A percentile compares a stretch with the other conserved stretches of the same genome.
Conservation (phyloP, 30 jellyfish, hydroid and myxozoan genomes). For the Pelagia noctiluca region DNA sequence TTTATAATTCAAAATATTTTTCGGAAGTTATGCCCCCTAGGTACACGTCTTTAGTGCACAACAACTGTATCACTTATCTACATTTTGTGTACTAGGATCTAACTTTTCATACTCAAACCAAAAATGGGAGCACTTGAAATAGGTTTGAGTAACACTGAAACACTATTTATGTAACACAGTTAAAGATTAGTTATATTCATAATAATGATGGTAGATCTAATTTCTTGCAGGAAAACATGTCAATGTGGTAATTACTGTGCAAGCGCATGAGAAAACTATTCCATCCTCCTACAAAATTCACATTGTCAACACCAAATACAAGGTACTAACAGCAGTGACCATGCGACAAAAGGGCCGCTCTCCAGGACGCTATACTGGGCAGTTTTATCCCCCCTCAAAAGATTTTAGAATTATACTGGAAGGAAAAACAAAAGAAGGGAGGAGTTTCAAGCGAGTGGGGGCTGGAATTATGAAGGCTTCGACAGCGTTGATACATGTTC, state of each 20-base stretch:
- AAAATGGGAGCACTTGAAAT: too few relatives aligned
- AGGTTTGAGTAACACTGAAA: too few relatives aligned
- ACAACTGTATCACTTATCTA: too few relatives aligned
- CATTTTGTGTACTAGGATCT: too few relatives aligned
- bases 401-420: slow-evolving; percentile 40
- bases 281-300: slow-evolving; percentile 34
- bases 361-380: slow-evolving; percentile 20
- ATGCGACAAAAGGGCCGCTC: slow-evolving; percentile 25
- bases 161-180: too few relatives aligned
- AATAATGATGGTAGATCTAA: too few relatives aligned
- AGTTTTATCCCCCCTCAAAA: slow-evolving; percentile 39
- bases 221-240: slow-evolving; percentile 31
- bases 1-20: too few relatives aligned
- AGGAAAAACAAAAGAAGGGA: slow-evolving; percentile 28
- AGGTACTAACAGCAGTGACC: slow-evolving; percentile 9
- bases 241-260: slow-evolving; percentile 43
- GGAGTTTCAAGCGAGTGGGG: slow-evolving; percentile 18
- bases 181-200: too few relatives aligned
- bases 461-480: slow-evolving; percentile 20
- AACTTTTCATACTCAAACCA: too few relatives aligned
- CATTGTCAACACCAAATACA: slow-evolving; percentile 18
- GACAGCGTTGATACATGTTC: slow-evolving; percentile 1
- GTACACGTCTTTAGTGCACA: too few relatives aligned
- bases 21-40: too few relatives aligned
- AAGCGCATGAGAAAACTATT: slow-evolving; percentile 36